Conservation (phyloP, 2,797 vertebrate species). For the Coccyzus lansbergi region DNA sequence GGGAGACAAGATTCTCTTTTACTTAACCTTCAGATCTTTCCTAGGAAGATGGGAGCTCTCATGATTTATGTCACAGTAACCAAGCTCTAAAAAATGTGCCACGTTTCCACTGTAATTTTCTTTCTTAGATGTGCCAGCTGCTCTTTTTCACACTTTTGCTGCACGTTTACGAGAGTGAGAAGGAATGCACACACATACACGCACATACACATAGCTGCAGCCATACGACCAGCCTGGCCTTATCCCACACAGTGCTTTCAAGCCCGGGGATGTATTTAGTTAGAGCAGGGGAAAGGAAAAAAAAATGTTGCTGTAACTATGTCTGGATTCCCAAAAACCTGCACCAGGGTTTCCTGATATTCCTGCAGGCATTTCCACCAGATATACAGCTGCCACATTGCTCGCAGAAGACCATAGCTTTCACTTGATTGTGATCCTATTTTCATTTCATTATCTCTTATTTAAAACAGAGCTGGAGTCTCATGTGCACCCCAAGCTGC, state of each 20-base stretch:
- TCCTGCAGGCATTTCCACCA: slow-evolving; percentile 65
- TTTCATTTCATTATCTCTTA: slow-evolving; percentile 12
- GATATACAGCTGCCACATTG: slow-evolving; percentile 64
- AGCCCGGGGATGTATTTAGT: slow-evolving; percentile 34
- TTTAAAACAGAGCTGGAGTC: not conserved
- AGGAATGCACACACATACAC: slow-evolving; percentile 51
- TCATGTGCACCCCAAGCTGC: not conserved
- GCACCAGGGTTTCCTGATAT: slow-evolving; percentile 64
- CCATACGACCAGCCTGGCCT: slow-evolving; percentile 41
- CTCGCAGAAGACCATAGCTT: not conserved
- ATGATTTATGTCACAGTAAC: not conserved
- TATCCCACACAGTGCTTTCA: slow-evolving; percentile 40
- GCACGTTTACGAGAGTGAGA: slow-evolving; percentile 72
- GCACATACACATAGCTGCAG: slow-evolving; percentile 64
- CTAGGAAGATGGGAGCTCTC: not conserved
- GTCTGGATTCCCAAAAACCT: slow-evolving; percentile 76
- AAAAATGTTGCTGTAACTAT: not conserved
- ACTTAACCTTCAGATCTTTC: not conserved
- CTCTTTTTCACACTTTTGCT: slow-evolving; percentile 71
- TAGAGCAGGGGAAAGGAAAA: slow-evolving; percentile 10
- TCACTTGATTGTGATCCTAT: not conserved
- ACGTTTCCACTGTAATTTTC: slow-evolving; percentile 59
- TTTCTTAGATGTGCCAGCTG: slow-evolving; percentile 69
- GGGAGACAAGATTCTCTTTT: not conserved
- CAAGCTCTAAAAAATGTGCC: not conserved